Conservation (phyloP, 2,888 invertebrate species). For the Brachyptera putata region DNA sequence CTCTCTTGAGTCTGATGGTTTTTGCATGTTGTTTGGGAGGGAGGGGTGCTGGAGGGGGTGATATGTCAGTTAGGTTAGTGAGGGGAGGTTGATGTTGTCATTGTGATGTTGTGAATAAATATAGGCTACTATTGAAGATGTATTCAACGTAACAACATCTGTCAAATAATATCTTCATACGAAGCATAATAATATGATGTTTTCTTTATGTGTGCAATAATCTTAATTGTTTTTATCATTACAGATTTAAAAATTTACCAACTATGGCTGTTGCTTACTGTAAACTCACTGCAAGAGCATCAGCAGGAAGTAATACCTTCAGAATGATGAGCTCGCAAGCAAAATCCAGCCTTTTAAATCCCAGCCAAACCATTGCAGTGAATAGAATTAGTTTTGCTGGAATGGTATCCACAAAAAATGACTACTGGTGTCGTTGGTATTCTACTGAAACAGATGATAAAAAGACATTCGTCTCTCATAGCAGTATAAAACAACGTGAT, state of each 20-base stretch:
- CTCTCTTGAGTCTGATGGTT: no score
- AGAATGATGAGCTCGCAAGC: neutral
- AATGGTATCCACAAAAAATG: neutral
- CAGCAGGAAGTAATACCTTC: neutral
- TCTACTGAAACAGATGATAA: slow-evolving; percentile 7
- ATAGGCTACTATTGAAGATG: no score
- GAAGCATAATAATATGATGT: no score
- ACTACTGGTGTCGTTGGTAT: slow-evolving; percentile 1
- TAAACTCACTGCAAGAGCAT: neutral
- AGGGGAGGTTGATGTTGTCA: no score
- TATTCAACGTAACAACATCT: no score
- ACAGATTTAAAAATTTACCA: neutral
- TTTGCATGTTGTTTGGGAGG: no score
- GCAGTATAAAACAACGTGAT: neutral
- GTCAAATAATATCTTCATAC: no score
- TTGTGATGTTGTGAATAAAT: no score
- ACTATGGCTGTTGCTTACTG: neutral
- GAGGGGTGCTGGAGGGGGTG: no score
- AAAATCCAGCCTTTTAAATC: no score
- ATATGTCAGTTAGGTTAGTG: no score
- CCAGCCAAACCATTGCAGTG: neutral
- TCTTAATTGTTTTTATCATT: neutral
- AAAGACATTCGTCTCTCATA: slow-evolving; percentile 1
- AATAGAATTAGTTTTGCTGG: neutral
- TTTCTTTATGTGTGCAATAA: no score